These are phyloP conservation scores for Physella acuta DNA, from an alignment of 1,140 invertebrate species.

Conservation along the genomic window DNA sequence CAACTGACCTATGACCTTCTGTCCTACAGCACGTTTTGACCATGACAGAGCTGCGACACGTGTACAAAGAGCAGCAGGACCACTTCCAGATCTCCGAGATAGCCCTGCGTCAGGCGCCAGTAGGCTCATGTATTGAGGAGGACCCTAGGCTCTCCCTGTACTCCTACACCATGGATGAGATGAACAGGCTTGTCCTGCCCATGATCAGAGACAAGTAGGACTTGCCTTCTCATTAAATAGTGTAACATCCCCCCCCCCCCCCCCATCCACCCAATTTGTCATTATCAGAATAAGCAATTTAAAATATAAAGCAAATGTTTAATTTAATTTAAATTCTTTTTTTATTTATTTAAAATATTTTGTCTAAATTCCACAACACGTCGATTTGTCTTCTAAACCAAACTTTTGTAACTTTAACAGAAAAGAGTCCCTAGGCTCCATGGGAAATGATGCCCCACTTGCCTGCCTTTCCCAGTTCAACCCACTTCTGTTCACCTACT, in stretches of 20 bases:
- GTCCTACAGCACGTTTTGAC: slow-evolving; percentile 39
- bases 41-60: slow-evolving; percentile 40
- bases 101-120: slow-evolving; percentile 20
- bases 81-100: slow-evolving; percentile 24
- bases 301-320: too few relatives aligned
- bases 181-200: slow-evolving; percentile 88
- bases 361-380: too few relatives aligned
- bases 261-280: too few relatives aligned
- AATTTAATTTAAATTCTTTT: too few relatives aligned
- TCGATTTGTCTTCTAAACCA: too few relatives aligned
- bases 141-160: slow-evolving; percentile 88
- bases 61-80: slow-evolving; percentile 28
- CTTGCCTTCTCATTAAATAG: background rate
- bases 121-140: slow-evolving; percentile 53
- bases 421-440: slow-evolving; percentile 97
- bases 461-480: slow-evolving; percentile 94
- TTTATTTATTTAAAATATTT: too few relatives aligned
- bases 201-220: slow-evolving; percentile 95
- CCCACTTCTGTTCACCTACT: slow-evolving; percentile 94
- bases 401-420: too few relatives aligned
- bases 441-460: slow-evolving; percentile 98
- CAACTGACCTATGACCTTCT: too few relatives aligned
- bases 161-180: slow-evolving; percentile 92
- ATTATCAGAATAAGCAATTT: too few relatives aligned
- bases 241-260: too few relatives aligned